Conservation (phyloP, 2,797 vertebrate genomes). For the Antennarius maculatus region DNA sequence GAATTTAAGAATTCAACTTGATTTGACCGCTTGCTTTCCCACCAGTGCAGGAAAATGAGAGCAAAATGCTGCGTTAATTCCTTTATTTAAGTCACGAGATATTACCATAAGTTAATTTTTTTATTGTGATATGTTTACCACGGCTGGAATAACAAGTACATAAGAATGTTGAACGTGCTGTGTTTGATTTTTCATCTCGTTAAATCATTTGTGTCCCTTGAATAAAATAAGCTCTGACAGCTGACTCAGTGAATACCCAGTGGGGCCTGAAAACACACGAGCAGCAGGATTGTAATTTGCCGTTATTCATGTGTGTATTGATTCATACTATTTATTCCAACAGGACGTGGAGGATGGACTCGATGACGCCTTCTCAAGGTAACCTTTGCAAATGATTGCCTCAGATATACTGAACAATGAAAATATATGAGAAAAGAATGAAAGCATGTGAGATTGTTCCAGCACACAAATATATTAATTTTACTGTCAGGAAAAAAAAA, state of each 20-base stretch:
- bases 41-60: not conserved
- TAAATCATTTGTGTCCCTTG: slow-evolving; percentile 2
- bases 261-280: not conserved
- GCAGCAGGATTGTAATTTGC: slow-evolving; percentile 10
- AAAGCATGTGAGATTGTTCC: not conserved
- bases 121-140: no score
- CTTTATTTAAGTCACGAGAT: no score
- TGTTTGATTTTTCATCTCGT: not conserved
- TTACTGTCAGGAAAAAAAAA: not conserved
- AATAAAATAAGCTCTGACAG: slow-evolving; percentile 16
- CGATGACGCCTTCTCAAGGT: slow-evolving; percentile 86
- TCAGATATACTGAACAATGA: not conserved
- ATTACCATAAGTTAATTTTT: no score
- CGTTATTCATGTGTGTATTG: slow-evolving; percentile 22
- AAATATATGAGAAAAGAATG: not conserved
- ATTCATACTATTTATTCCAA: slow-evolving; percentile 48
- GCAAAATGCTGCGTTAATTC: no score
- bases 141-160: no score
- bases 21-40: not conserved
- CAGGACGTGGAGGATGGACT: slow-evolving; percentile 87
- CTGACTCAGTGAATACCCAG: slow-evolving; percentile 21
- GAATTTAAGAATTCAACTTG: not conserved
- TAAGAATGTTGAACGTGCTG: not conserved
- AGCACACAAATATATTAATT: not conserved
- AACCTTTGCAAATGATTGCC: slow-evolving; percentile 36